These are phyloP conservation scores for Venusia cambrica DNA, from an alignment of 2,888 invertebrate species.

Conservation along the genomic window DNA sequence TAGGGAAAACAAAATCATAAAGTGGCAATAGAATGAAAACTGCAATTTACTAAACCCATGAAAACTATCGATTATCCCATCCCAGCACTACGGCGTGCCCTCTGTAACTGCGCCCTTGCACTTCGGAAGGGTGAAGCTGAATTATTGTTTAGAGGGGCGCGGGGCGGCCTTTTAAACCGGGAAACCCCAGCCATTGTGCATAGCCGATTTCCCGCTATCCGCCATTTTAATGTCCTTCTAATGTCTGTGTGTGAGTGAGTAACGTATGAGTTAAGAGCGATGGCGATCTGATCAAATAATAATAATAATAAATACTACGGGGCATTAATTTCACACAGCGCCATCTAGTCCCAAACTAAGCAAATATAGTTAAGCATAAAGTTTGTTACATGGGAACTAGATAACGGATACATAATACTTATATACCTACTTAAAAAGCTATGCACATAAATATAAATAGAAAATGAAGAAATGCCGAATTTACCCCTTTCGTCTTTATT, in stretches of 20 bases:
- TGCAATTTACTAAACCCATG: conserved; percentile 18
- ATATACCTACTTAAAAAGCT: no score
- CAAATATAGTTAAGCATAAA: no score
- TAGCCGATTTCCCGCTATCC: conserved; percentile 77
- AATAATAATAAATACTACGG: no score
- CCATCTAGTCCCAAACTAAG: no score
- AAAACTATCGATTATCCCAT: conserved; percentile 39
- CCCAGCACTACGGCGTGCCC: conserved; percentile 55
- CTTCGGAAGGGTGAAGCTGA: conserved; percentile 79
- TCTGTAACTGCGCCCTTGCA: conserved; percentile 78
- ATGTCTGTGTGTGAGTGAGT: conserved; percentile 41
- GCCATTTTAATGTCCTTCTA: conserved; percentile 75
- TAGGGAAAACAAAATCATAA: no score
- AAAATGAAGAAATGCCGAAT: no score
- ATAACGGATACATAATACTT: no score
- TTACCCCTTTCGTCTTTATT: no score
- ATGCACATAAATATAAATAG: no score
- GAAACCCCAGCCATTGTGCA: conserved; percentile 79
- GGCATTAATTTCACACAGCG: no score
- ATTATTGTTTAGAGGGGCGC: conserved; percentile 76
- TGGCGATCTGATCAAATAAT: conserved; percentile 11
- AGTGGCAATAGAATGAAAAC: conserved; percentile 1
- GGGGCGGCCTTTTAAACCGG: conserved; percentile 71
- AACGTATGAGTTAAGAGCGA: conserved; percentile 16
- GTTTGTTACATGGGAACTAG: no score